Base-by-base conservation (phyloP, 2,797 vertebrate genomes). In the Microhierax caerulescens region DNA sequence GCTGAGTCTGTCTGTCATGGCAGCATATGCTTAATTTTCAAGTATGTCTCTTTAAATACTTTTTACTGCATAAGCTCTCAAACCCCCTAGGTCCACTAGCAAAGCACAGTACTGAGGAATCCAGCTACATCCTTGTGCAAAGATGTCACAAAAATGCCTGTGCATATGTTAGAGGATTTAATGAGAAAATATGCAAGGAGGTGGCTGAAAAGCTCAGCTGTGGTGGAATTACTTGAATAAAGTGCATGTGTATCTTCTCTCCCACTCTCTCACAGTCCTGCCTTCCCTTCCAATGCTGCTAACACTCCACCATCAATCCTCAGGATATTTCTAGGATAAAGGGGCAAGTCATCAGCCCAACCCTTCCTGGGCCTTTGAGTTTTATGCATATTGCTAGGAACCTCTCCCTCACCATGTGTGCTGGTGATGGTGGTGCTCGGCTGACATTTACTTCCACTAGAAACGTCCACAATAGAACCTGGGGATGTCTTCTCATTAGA, bases 241-340 rank as follows among this genome's bases (percentile, higher is more conserved):
- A 76, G 13, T 24, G 34, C 48, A 41, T 3, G 5, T 11, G 1
- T 36, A 48, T 37, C 20, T 68, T 47, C 6, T 21, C 25, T 74
- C 11, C 19, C 32, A 67, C 47, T 24, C n/a, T 24, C 25, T 11
- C 11, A 4, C 0, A 2, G 19, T 51, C 39, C n/a, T 18, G 22
- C 39, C 34, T 72, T 78, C 47, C 24, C 72, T 79, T 53, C 41
- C 63, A 73, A 27, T 17, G 65, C 34, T 75, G 54, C 37, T 67
- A 69, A 86, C 22, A 14, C 4, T 74, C 21, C 69, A 75, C 65
- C 16, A 20, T 65, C 73, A 22, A 85, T 41, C n/a, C 48, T 69
- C 76, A 67, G 30, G 23, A 21, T 22, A 28, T 11, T 43, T 64
- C 32, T 54, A 74, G 51, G 47, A 61, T 28, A 36, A 64, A 53